Evolutionary conservation across 2,888 invertebrate genomes (phyloP).

Genomic region (Acleris emargana): DNA sequence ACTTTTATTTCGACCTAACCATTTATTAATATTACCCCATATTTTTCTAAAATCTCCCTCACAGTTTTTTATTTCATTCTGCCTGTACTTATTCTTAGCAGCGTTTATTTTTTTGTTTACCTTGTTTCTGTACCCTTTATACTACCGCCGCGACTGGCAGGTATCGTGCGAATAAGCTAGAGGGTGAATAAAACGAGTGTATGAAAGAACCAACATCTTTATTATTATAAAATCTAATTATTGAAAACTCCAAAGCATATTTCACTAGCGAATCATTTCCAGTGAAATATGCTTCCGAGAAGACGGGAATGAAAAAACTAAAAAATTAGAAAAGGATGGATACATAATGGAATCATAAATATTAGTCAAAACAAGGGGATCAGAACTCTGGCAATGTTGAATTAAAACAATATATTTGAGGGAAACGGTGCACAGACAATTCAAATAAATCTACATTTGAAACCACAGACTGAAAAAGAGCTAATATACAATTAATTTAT

Average conservation of each 20-base stretch:
- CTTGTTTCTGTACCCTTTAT: too few relatives aligned
- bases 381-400: too few relatives aligned
- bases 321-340: constrained; percentile 5
- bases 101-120: too few relatives aligned
- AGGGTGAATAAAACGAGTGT: constrained; percentile 4
- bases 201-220: constrained; percentile 37
- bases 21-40: neutral
- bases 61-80: too few relatives aligned
- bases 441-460: neutral
- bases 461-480: neutral
- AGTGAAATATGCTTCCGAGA: constrained; percentile 12
- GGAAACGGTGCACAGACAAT: neutral
- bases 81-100: too few relatives aligned
- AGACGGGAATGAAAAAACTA: constrained; percentile 31
- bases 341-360: too few relatives aligned
- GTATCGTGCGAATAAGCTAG: too few relatives aligned
- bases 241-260: constrained; percentile 18
- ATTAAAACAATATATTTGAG: too few relatives aligned
- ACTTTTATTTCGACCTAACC: neutral
- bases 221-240: constrained; percentile 38
- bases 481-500: neutral
- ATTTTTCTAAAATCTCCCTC: neutral
- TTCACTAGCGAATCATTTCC: neutral
- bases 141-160: too few relatives aligned
- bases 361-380: too few relatives aligned